phyloP scores from a whole-genome alignment of 2,797 vertebrate genomes.

The Florisuga fusca region DNA sequence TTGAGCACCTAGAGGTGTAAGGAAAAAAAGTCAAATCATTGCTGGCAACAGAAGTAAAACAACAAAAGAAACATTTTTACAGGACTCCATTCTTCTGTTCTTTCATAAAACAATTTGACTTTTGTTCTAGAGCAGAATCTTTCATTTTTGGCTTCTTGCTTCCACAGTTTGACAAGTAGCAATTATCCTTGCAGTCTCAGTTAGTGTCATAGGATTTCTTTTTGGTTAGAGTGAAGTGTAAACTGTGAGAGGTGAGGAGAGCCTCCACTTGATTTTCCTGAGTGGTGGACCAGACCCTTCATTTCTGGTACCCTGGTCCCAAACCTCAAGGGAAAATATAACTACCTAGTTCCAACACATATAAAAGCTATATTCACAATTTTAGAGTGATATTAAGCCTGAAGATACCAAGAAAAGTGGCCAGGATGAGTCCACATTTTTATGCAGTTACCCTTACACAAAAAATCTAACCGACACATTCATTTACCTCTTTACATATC shows the following conservation, averaged over 20 bases:
- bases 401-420: not conserved
- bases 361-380: not conserved
- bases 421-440: not conserved
- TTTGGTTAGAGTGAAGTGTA: not conserved
- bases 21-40: not conserved
- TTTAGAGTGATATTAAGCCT: not conserved
- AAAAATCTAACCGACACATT: not conserved
- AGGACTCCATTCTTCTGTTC: not conserved
- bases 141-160: not conserved
- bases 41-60: not conserved
- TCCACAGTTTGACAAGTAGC: not conserved
- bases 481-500: not conserved
- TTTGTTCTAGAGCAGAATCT: not conserved
- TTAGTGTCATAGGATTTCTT: not conserved
- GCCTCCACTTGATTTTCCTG: not conserved
- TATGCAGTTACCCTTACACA: not conserved
- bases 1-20: not conserved
- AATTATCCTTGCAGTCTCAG: not conserved
- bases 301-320: not conserved
- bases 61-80: not conserved
- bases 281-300: not conserved
- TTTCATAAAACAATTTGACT: not conserved
- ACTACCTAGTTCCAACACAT: not conserved
- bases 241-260: not conserved
- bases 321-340: not conserved